A percentile compares a stretch with the other conserved stretches of the same genome.
phyloP scores from a whole-genome alignment of 2,113 vertebrate species.

The Pseudopodoces humilis region DNA sequence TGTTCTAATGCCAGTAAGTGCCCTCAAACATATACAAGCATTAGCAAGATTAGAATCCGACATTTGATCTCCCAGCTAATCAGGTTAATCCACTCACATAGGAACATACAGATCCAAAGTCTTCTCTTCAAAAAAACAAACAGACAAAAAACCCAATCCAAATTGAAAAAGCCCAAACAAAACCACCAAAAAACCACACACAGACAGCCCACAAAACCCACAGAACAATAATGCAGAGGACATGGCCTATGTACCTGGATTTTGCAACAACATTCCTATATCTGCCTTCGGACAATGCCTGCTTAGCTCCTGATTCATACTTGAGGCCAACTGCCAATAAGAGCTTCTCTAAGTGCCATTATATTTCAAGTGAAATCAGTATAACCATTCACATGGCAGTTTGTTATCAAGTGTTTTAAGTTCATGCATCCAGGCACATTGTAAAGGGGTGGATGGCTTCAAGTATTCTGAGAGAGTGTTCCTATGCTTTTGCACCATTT shows the following conservation, averaged over 20 bases:
- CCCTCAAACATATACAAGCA: background rate
- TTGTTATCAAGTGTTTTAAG: background rate
- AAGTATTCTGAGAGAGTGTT: background rate
- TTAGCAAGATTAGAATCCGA: background rate
- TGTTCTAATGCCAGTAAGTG: background rate
- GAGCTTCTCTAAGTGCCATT: background rate
- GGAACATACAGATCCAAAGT: background rate
- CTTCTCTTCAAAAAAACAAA: background rate
- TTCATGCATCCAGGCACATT: background rate
- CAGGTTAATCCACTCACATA: background rate
- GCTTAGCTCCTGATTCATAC: background rate
- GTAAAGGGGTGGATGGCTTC: background rate
- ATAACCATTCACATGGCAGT: background rate
- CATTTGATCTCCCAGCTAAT: background rate
- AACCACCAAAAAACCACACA: background rate
- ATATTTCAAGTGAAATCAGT: background rate
- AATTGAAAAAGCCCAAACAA: background rate
- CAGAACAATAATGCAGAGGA: background rate
- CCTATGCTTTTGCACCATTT: background rate
- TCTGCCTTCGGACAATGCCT: background rate
- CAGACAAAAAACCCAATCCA: background rate
- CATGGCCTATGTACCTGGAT: background rate
- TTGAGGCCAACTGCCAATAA: background rate
- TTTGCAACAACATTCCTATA: background rate
- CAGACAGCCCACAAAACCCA: background rate